Evolutionary conservation across 2,797 vertebrate genomes (phyloP), one percentile per base, ranked within the genome.

Genomic region (Anniella stebbinsi): DNA sequence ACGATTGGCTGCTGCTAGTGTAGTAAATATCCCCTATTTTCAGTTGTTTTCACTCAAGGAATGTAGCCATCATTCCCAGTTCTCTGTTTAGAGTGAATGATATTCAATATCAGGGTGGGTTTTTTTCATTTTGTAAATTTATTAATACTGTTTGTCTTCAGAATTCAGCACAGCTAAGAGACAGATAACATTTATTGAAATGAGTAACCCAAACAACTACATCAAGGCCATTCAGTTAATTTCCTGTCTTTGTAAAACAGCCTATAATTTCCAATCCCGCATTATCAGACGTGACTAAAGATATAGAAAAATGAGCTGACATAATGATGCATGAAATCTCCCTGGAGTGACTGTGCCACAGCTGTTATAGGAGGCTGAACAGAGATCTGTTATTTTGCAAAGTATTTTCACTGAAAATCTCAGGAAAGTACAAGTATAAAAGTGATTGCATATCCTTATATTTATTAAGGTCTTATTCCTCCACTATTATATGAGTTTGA

Each of bases 261-360:
- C 75, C 18, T 92, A 83, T 91, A 88, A 80, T 92, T 94, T 93
- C 87, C 84, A 90, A 90, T 89, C 87, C 51, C 87, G 89, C 89
- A 77, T 93, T 92, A 93, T 51, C 89, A 91, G 0, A 92, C 88
- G 69, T 92, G 87, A 84, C 66, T 95, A 92, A 94, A 94, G 87
- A 86, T 93, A 90, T 83, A 73, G 82, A n/a, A 87, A 94, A 94
- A 76, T n/a, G 7, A 95, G 51, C 85, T 90, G 86, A 73, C 93
- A 76, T 63, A 93, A 90, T 92, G 69, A 80, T 90, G 73, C 89
- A 33, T 92, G 81, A 88, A 80, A 48, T 92, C 88, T 92, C 70
- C 77, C 41, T n/a, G 88, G 81, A 90, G 81, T 77, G 88, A 67
- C 13, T 88, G 77, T 89, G 93, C 92, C 89, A 92, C 87, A 93